Evolutionary conservation across 2,113 vertebrate species (phyloP).

Genomic region (Zapornia atra): DNA sequence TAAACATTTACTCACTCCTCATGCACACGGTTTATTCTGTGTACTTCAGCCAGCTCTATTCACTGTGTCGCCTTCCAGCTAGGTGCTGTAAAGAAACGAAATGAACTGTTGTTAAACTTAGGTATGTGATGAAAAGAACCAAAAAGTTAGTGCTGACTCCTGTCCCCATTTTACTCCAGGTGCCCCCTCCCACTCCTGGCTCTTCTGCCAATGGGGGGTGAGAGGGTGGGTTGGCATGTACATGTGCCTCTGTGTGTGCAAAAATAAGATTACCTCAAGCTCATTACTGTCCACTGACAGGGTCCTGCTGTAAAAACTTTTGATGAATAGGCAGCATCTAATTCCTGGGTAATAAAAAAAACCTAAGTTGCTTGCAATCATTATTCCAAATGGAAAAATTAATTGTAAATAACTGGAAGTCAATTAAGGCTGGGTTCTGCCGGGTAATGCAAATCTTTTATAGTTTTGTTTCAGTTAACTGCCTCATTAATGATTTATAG

Average conservation of each 20-base stretch:
- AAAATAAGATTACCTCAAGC: constrained; percentile 13
- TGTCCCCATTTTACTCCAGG: not conserved
- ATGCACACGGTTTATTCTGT: not conserved
- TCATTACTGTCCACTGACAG: constrained; percentile 56
- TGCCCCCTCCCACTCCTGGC: not conserved
- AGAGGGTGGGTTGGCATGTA: too few relatives aligned
- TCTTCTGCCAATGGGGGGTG: not conserved
- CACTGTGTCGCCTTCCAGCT: not conserved
- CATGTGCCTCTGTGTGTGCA: not conserved
- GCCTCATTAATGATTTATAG: constrained; percentile 85
- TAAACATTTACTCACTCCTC: not conserved
- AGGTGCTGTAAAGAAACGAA: not conserved
- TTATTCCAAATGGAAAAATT: constrained; percentile 83
- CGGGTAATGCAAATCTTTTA: constrained; percentile 81
- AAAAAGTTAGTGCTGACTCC: not conserved
- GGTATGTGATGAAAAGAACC: not conserved
- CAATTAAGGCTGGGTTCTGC: constrained; percentile 78
- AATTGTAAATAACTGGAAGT: constrained; percentile 84
- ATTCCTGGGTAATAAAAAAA: constrained; percentile 62
- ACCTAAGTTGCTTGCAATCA: constrained; percentile 68
- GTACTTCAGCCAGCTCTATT: not conserved
- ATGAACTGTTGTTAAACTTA: not conserved
- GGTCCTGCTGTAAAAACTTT: constrained; percentile 55
- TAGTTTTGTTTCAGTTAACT: constrained; percentile 82
- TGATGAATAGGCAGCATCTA: constrained; percentile 72